phyloP scores from a whole-genome alignment of 2,113 vertebrate genomes.

The Promerops cafer region DNA sequence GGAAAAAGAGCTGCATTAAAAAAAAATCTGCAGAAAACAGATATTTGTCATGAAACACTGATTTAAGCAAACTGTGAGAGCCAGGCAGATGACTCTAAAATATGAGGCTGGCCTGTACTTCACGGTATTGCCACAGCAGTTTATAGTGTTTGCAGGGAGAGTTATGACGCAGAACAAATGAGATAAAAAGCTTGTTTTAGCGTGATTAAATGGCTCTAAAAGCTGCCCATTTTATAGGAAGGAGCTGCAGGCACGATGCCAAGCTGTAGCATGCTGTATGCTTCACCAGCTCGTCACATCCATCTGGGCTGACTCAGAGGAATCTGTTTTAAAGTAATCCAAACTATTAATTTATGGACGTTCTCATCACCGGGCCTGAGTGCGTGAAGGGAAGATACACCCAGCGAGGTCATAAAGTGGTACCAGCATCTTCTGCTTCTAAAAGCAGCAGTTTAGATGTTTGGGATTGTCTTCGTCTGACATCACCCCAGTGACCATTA shows the following conservation, averaged over 20 bases:
- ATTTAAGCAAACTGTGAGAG: background rate
- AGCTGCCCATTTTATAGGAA: constrained; percentile 29
- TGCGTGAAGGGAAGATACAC: background rate
- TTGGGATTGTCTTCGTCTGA: background rate
- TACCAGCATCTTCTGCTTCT: constrained; percentile 6
- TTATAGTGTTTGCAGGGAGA: constrained; percentile 17
- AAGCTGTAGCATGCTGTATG: constrained; percentile 14
- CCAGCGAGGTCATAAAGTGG: background rate
- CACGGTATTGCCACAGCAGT: background rate
- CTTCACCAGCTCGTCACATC: background rate
- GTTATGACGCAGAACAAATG: constrained; percentile 50
- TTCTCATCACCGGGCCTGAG: background rate
- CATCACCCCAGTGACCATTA: background rate
- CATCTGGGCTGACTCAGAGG: constrained; percentile 34
- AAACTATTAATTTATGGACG: background rate
- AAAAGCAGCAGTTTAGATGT: background rate
- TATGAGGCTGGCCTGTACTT: background rate
- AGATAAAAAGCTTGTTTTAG: constrained; percentile 49
- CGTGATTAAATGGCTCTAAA: constrained; percentile 31
- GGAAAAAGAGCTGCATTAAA: background rate
- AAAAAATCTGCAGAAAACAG: background rate
- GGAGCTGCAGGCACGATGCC: background rate
- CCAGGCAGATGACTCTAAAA: constrained; percentile 1
- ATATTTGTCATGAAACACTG: background rate
- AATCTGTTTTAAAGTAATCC: constrained; percentile 32